Conservation (phyloP, 2,888 invertebrate species). For the Eupithecia vulgata region DNA sequence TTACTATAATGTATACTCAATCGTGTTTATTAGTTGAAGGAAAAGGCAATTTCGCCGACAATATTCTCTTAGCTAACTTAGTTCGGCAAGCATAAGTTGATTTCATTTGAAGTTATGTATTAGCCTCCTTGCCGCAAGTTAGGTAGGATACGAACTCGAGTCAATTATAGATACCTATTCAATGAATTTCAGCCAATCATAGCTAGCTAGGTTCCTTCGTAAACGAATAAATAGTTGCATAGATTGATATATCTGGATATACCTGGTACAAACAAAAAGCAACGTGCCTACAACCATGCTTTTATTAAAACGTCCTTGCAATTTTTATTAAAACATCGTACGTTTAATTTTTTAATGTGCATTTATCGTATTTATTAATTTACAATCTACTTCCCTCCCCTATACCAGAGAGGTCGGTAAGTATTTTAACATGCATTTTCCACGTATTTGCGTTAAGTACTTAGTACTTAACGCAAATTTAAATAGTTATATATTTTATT, state of each 20-base stretch:
- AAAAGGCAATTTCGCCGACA: background rate
- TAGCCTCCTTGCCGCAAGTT: background rate
- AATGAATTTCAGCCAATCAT: background rate
- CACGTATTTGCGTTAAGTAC: too few species aligned
- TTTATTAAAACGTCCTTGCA: background rate
- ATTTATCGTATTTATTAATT: too few species aligned
- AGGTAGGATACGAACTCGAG: background rate
- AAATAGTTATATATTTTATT: too few species aligned
- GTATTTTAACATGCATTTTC: background rate
- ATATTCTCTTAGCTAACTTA: background rate
- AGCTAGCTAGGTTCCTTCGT: background rate
- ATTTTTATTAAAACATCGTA: background rate
- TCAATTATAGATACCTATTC: background rate
- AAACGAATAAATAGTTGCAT: background rate
- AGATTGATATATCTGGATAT: background rate
- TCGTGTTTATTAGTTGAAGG: background rate
- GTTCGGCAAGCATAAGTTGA: background rate
- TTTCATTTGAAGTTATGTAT: background rate
- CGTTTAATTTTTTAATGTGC: too few species aligned
- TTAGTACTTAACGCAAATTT: too few species aligned
- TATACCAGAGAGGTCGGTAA: background rate
- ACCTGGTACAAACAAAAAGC: background rate
- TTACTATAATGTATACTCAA: background rate
- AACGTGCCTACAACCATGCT: background rate
- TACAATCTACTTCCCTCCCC: background rate